Percentiles rank a stretch among this genome's conserved stretches.
Evolutionary conservation across 2,888 invertebrate species (phyloP).

Genomic region (Sarcophaga subvicina): DNA sequence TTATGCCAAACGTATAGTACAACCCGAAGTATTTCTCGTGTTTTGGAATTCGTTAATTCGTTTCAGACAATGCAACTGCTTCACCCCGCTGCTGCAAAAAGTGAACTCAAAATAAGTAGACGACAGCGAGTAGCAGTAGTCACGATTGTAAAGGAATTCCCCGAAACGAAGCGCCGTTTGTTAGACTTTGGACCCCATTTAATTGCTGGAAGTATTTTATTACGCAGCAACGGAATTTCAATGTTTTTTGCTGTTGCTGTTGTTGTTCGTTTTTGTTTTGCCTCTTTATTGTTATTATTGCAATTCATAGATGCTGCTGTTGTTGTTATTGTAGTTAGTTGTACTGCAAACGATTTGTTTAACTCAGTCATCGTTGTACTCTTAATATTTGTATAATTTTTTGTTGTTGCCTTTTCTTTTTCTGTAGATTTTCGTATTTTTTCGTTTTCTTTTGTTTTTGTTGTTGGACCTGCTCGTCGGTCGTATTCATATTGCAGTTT

Average conservation of each 20-base stretch:
- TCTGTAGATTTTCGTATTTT: constrained; percentile 23
- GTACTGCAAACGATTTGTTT: constrained; percentile 63
- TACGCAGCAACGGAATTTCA: constrained; percentile 66
- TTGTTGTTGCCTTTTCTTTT: neutral
- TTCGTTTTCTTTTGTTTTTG: constrained; percentile 18
- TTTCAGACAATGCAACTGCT: neutral
- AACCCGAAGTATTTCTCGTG: constrained; percentile 58
- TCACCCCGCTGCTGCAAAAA: constrained; percentile 26
- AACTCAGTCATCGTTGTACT: constrained; percentile 54
- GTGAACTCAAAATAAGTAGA: constrained; percentile 53
- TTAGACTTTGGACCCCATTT: constrained; percentile 71
- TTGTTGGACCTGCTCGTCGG: constrained; percentile 30
- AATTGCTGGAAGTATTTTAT: constrained; percentile 69
- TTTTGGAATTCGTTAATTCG: constrained; percentile 43
- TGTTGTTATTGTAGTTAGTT: constrained; percentile 53
- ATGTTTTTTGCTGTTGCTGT: constrained; percentile 3
- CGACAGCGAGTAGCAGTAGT: constrained; percentile 53
- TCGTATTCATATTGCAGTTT: constrained; percentile 51
- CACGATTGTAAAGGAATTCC: constrained; percentile 72
- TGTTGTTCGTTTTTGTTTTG: constrained; percentile 30
- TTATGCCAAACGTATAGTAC: constrained; percentile 59
- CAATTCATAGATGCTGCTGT: constrained; percentile 28
- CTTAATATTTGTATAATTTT: constrained; percentile 42
- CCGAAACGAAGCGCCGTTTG: constrained; percentile 71
- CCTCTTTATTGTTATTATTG: constrained; percentile 26